These are phyloP conservation scores for Mormoops blainvillei DNA, from an alignment of 2,113 vertebrate genomes.

Conservation along the genomic window DNA sequence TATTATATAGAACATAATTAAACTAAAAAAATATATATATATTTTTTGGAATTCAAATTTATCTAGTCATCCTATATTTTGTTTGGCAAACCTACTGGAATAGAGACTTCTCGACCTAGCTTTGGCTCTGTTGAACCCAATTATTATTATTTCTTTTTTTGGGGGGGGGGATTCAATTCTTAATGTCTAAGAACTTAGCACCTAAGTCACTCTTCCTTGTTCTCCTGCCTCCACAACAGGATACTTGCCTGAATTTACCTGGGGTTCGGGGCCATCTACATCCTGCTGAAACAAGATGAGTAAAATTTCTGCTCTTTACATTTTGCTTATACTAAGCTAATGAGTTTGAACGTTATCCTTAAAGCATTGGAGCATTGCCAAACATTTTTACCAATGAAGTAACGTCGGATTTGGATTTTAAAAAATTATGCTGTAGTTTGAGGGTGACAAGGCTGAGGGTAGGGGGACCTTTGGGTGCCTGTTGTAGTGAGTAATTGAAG, in stretches of 20 bases:
- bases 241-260: too few species aligned
- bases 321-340: not conserved
- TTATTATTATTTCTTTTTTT: not conserved
- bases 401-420: not conserved
- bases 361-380: not conserved
- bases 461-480: not conserved
- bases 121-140: not conserved
- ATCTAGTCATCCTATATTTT: not conserved
- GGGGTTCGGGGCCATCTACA: not conserved
- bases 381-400: not conserved
- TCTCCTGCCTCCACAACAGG: not conserved
- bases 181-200: not conserved
- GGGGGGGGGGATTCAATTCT: too few species aligned
- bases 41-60: slow-evolving; percentile 16
- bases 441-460: not conserved
- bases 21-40: not conserved
- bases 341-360: not conserved
- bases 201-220: not conserved
- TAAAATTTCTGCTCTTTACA: not conserved
- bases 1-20: not conserved
- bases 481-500: not conserved
- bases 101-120: not conserved
- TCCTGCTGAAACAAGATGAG: not conserved
- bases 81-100: not conserved
- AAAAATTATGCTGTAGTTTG: not conserved